Evolutionary conservation across 2,888 invertebrate genomes (phyloP).

Genomic region (Drosophila pullipes): DNA sequence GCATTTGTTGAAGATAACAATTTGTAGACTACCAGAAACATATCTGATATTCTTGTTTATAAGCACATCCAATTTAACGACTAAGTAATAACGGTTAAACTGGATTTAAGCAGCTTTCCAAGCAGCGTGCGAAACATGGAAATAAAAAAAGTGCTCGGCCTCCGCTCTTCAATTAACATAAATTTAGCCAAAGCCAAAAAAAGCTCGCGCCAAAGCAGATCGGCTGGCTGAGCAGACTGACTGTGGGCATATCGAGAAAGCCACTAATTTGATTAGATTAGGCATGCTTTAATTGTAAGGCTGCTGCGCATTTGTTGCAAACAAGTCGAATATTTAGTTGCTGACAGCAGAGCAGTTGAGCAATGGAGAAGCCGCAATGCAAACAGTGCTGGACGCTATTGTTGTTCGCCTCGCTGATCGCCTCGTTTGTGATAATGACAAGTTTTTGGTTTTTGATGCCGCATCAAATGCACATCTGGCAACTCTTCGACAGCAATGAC

Average conservation of each 20-base stretch:
- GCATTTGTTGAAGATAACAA: not conserved
- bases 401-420: slow-evolving; percentile 48
- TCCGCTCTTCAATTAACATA: slow-evolving; percentile 47
- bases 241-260: not conserved
- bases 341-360: slow-evolving; percentile 23
- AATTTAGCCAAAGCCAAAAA: slow-evolving; percentile 23
- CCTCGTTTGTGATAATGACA: slow-evolving; percentile 48
- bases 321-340: slow-evolving; percentile 12
- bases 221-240: not conserved
- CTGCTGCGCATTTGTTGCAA: slow-evolving; percentile 3
- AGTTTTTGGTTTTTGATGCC: slow-evolving; percentile 64
- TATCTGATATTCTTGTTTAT: not conserved
- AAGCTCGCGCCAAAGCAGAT: slow-evolving; percentile 24
- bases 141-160: slow-evolving; percentile 6
- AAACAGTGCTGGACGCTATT: slow-evolving; percentile 59
- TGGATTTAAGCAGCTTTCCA: not conserved
- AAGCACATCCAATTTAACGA: not conserved
- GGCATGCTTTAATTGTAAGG: slow-evolving; percentile 52
- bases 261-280: slow-evolving; percentile 71
- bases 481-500: slow-evolving; percentile 20
- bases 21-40: not conserved
- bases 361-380: slow-evolving; percentile 52
- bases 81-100: too few species aligned
- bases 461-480: slow-evolving; percentile 39
- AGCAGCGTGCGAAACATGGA: not conserved